Percentiles rank a stretch among this genome's conserved stretches.
Evolutionary conservation across 2,113 vertebrate genomes (phyloP).

Genomic region (Poeciliopsis turrubarensis): DNA sequence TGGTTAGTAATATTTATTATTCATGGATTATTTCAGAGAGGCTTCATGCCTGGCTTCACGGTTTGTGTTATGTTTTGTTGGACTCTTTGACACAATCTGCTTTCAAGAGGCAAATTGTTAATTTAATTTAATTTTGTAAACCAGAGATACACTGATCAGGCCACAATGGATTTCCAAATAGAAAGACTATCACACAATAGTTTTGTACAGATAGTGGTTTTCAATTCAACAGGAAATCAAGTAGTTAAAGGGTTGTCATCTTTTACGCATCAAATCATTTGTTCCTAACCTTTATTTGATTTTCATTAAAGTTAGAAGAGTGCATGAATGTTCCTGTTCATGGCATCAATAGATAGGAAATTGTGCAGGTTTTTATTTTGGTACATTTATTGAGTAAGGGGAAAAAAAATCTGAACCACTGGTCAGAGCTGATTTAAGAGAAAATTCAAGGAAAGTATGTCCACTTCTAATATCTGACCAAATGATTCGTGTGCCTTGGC

Average conservation of each 20-base stretch:
- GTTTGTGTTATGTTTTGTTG: slow-evolving; percentile 38
- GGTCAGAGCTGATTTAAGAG: not conserved
- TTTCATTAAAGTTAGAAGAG: not conserved
- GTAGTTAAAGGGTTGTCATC: not conserved
- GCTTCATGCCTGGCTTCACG: slow-evolving; percentile 55
- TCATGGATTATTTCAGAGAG: slow-evolving; percentile 73
- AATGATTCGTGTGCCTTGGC: not conserved
- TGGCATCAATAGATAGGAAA: not conserved
- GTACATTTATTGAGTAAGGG: not conserved
- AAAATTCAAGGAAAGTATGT: not conserved
- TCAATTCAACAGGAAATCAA: not conserved
- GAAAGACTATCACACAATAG: too few relatives aligned
- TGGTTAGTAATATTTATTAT: slow-evolving; percentile 83
- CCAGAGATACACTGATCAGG: not conserved
- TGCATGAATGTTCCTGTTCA: not conserved
- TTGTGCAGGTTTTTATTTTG: not conserved
- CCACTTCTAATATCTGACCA: not conserved
- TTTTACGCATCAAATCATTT: not conserved
- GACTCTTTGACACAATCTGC: slow-evolving; percentile 30
- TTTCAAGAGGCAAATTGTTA: not conserved
- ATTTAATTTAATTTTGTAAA: not conserved
- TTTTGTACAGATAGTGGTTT: not conserved
- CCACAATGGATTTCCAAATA: not conserved
- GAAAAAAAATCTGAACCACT: not conserved
- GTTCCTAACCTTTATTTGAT: not conserved